Evolutionary conservation across 1,140 invertebrate species (phyloP).

Genomic region (Heliconius eleuchia): DNA sequence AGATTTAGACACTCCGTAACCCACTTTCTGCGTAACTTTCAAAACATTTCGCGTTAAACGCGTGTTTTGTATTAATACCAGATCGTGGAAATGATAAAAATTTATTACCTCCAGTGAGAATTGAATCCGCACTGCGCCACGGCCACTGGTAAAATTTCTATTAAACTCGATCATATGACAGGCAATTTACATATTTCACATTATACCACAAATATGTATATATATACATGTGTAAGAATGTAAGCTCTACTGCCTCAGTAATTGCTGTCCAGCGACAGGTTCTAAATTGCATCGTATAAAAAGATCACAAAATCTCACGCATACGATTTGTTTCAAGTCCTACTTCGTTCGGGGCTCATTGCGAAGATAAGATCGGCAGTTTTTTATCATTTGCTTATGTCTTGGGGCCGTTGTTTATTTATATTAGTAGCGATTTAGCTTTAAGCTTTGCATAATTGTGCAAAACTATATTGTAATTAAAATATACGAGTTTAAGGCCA

Average conservation of each 20-base stretch:
- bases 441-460: background rate
- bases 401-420: background rate
- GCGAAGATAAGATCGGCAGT: background rate
- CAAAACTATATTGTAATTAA: background rate
- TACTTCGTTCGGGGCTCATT: conserved; percentile 11
- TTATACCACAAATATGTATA: conserved; percentile 1
- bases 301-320: conserved; percentile 30
- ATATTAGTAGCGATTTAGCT: conserved; percentile 3
- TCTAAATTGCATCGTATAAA: conserved; percentile 27
- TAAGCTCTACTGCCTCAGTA: conserved; percentile 13
- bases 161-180: background rate
- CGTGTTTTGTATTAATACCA: too few species aligned
- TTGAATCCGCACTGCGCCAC: too few species aligned
- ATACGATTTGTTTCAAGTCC: conserved; percentile 21
- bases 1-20: too few species aligned
- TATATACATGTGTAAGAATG: background rate
- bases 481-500: too few species aligned
- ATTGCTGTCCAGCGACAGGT: conserved; percentile 24
- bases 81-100: too few species aligned
- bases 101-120: too few species aligned
- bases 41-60: too few species aligned
- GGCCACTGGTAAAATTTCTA: background rate
- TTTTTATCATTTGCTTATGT: background rate
- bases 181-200: background rate
- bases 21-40: too few species aligned